These are phyloP conservation scores for Patella caerulea DNA, from an alignment of 2,888 invertebrate species.

Conservation along the genomic window DNA sequence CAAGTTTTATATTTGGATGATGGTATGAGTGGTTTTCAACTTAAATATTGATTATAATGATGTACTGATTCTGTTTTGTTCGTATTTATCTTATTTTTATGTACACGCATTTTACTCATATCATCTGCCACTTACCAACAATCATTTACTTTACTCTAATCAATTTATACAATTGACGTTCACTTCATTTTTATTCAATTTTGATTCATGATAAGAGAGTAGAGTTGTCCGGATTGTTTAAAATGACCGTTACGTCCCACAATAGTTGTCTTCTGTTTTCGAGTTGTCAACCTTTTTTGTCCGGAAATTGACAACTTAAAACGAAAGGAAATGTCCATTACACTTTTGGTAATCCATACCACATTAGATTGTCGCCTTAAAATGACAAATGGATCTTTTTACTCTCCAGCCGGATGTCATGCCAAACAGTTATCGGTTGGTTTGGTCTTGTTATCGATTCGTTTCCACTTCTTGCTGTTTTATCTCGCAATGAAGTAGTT, in stretches of 20 bases:
- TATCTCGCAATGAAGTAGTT: neutral
- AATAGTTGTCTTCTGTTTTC: conserved; percentile 1
- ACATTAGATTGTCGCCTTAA: conserved; percentile 9
- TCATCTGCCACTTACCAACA: no score
- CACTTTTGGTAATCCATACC: conserved; percentile 2
- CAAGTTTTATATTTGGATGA: no score
- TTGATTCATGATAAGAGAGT: no score
- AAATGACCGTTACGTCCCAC: neutral
- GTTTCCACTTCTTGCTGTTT: conserved; percentile 9
- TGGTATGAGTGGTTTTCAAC: no score
- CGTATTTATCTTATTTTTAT: no score
- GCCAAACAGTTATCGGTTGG: conserved; percentile 8
- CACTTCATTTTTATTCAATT: no score
- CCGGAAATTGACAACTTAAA: conserved; percentile 7
- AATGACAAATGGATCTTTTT: conserved; percentile 9
- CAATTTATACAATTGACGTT: no score
- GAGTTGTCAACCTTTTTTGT: conserved; percentile 7
- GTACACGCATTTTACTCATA: no score
- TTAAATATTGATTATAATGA: no score
- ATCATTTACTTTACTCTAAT: no score
- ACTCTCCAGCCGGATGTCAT: conserved; percentile 2
- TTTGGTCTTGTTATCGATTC: conserved; percentile 6
- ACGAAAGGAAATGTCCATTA: conserved; percentile 9
- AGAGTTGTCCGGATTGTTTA: no score
- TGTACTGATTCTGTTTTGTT: no score